Evolutionary conservation across 1,140 invertebrate species (phyloP).

Genomic region (Cylas formicarius): DNA sequence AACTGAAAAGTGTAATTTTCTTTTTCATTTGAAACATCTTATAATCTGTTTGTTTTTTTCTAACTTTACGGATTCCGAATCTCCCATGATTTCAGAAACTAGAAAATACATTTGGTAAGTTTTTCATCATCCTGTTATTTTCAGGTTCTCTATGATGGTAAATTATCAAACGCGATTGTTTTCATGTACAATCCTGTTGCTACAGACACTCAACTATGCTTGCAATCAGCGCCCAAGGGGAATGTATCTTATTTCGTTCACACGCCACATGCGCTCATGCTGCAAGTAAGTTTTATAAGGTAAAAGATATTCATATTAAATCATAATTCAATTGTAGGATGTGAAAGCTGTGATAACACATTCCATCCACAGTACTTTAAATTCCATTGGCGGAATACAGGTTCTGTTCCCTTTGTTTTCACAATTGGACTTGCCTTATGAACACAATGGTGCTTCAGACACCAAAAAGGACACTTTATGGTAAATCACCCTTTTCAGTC

Average conservation of each 20-base stretch:
- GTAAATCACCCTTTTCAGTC: conserved; percentile 47
- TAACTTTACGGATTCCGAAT: too few relatives aligned
- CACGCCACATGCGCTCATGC: conserved; percentile 97
- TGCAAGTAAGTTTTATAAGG: conserved; percentile 64
- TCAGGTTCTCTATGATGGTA: conserved; percentile 96
- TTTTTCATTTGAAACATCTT: too few relatives aligned
- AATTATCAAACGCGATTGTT: conserved; percentile 91
- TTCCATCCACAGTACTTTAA: conserved; percentile 97
- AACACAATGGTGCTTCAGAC: conserved; percentile 62
- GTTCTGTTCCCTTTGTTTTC: conserved; percentile 97
- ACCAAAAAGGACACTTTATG: conserved; percentile 79
- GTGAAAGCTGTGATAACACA: conserved; percentile 98
- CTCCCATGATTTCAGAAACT: too few relatives aligned
- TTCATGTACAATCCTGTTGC: conserved; percentile 99
- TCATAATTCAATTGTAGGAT: conserved; percentile 59
- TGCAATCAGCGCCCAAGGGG: conserved; percentile 95
- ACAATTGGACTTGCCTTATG: conserved; percentile 89
- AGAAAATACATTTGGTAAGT: too few relatives aligned
- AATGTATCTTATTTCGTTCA: conserved; percentile 97
- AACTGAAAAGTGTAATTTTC: too few relatives aligned
- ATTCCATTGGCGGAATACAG: conserved; percentile 98
- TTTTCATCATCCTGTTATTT: too few relatives aligned
- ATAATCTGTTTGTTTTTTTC: too few relatives aligned
- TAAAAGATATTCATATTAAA: conserved; percentile 3
- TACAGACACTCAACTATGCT: conserved; percentile 93